A percentile compares a stretch with the other conserved stretches of the same genome.
Evolutionary conservation across 37 sponge, comb jelly and placozoan genomes (phyloP).

Genomic region (Beroe forskalii): DNA sequence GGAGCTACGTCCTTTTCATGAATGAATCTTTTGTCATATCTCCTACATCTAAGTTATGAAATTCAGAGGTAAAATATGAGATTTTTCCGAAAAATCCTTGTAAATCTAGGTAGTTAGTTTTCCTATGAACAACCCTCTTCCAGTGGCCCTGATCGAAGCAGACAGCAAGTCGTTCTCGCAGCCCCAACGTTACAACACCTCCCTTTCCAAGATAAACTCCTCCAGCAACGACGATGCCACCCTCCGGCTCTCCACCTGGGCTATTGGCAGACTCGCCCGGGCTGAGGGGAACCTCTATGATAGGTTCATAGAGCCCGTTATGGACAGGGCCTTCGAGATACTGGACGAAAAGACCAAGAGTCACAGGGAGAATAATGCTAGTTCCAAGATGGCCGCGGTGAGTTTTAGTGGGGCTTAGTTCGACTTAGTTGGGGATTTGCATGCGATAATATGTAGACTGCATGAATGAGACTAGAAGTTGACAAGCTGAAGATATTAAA

Average conservation of each 20-base stretch:
- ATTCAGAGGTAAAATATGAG: too few species aligned
- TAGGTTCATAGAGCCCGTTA: slow-evolving; percentile 89
- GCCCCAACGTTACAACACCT: slow-evolving; percentile 61
- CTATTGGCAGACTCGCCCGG: slow-evolving; percentile 79
- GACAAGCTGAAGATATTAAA: too few species aligned
- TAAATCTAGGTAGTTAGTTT: too few species aligned
- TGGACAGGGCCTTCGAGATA: slow-evolving; percentile 81
- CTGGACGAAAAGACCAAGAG: slow-evolving; percentile 47
- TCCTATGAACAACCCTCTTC: too few species aligned
- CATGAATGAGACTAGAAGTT: too few species aligned
- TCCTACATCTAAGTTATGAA: too few species aligned
- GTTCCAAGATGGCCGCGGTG: slow-evolving; percentile 56
- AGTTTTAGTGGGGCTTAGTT: too few species aligned
- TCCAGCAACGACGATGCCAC: slow-evolving; percentile 44
- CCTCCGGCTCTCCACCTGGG: slow-evolving; percentile 57
- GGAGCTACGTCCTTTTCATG: too few species aligned
- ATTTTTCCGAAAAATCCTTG: too few species aligned
- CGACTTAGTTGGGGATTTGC: not conserved
- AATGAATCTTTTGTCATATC: too few species aligned
- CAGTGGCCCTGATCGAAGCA: slow-evolving; percentile 56
- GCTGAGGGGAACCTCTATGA: slow-evolving; percentile 87
- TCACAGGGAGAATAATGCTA: slow-evolving; percentile 17
- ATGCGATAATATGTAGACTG: not conserved
- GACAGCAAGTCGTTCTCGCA: slow-evolving; percentile 62
- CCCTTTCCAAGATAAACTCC: slow-evolving; percentile 22